Evolutionary conservation across 1,140 invertebrate species (phyloP).

Genomic region (Stegodyphus dumicola): DNA sequence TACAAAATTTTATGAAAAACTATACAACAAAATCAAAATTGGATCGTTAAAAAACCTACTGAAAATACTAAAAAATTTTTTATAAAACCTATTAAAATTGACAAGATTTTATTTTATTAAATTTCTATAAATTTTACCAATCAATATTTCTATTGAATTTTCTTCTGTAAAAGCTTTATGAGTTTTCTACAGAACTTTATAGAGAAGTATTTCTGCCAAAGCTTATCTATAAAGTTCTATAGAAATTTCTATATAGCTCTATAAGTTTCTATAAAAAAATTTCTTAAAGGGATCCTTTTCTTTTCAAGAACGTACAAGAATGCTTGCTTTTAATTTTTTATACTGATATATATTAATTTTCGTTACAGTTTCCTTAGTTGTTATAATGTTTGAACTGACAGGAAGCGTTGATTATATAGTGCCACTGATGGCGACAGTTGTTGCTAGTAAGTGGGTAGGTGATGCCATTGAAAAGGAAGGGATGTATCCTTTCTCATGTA

Average conservation of each 20-base stretch:
- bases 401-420: constrained; percentile 98
- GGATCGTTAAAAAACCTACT: no score
- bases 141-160: neutral
- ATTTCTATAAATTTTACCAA: neutral
- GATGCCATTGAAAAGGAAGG: constrained; percentile 89
- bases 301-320: neutral
- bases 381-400: constrained; percentile 99
- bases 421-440: constrained; percentile 97
- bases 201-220: no score
- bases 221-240: no score
- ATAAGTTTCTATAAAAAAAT: neutral
- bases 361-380: constrained; percentile 89
- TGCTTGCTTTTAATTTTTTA: neutral
- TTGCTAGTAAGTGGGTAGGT: constrained; percentile 99
- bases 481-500: constrained; percentile 71
- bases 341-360: neutral
- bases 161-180: neutral
- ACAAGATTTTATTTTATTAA: neutral
- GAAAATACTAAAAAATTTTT: no score
- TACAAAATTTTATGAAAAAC: no score
- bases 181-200: no score
- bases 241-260: neutral
- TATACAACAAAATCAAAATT: no score
- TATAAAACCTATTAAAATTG: no score
- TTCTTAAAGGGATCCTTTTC: neutral